A percentile compares a stretch with the other conserved stretches of the same genome.
Conservation (phyloP, 2,797 vertebrate species). For the Poeciliopsis presidionis region DNA sequence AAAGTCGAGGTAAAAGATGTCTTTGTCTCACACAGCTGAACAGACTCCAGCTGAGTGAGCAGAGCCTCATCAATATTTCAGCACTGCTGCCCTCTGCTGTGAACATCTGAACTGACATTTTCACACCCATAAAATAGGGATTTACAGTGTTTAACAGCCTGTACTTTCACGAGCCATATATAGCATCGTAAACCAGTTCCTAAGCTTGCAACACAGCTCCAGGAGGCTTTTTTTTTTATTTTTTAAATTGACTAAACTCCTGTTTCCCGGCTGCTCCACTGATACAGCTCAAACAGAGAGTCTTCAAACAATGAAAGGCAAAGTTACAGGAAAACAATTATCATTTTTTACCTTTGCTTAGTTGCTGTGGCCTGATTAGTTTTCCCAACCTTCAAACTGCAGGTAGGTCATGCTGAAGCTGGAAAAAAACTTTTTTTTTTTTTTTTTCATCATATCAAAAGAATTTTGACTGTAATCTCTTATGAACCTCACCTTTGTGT, state of each 20-base stretch:
- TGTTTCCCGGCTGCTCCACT: neutral
- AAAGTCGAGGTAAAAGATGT: slow-evolving; percentile 16
- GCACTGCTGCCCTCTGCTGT: slow-evolving; percentile 69
- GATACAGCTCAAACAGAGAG: neutral
- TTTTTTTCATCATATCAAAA: slow-evolving; percentile 41
- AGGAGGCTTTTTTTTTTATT: neutral
- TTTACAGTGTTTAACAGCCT: neutral
- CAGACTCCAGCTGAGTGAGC: slow-evolving; percentile 6
- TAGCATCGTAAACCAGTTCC: neutral
- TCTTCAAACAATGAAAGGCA: neutral
- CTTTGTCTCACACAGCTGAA: slow-evolving; percentile 49
- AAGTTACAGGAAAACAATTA: neutral
- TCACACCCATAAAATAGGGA: slow-evolving; percentile 1
- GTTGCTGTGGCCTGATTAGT: neutral
- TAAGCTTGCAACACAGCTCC: neutral
- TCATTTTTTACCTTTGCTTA: neutral
- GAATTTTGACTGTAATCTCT: slow-evolving; percentile 29
- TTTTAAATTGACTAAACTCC: neutral
- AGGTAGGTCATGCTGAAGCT: neutral
- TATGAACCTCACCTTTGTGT: slow-evolving; percentile 33
- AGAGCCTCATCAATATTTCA: slow-evolving; percentile 28
- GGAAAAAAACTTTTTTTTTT: slow-evolving; percentile 14
- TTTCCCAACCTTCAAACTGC: slow-evolving; percentile 15
- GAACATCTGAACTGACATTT: slow-evolving; percentile 37
- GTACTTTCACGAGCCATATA: neutral